Evolutionary conservation across 2,113 vertebrate genomes (phyloP).

Genomic region (Sturnira hondurensis): DNA sequence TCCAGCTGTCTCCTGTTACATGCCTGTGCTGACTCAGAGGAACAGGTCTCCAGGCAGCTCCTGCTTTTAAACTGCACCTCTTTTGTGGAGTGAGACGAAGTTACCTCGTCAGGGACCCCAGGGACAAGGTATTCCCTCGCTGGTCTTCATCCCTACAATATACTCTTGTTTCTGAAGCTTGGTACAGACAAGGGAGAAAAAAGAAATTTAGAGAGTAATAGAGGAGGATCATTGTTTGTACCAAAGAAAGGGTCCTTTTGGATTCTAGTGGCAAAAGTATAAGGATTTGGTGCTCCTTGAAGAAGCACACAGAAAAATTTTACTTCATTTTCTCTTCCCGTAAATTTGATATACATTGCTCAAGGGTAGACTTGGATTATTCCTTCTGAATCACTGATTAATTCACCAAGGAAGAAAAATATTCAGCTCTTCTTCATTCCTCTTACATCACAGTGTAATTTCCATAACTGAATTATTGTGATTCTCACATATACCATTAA

Average conservation of each 20-base stretch:
- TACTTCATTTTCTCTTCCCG: not conserved
- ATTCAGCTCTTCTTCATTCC: not conserved
- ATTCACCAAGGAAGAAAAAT: not conserved
- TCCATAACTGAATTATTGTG: constrained; percentile 28
- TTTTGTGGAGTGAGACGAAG: not conserved
- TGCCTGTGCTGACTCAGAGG: not conserved
- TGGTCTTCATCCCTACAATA: not conserved
- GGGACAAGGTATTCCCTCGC: not conserved
- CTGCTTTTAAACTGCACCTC: not conserved
- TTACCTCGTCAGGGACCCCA: not conserved
- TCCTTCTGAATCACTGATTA: constrained; percentile 27
- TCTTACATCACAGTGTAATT: not conserved
- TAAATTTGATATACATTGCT: constrained; percentile 32
- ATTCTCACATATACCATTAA: constrained; percentile 20
- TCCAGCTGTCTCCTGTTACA: not conserved
- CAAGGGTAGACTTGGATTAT: not conserved
- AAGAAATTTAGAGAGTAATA: not conserved
- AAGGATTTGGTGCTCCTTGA: not conserved
- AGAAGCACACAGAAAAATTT: not conserved
- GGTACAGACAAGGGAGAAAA: not conserved
- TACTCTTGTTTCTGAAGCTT: not conserved
- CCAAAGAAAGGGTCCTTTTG: not conserved
- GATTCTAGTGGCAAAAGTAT: not conserved
- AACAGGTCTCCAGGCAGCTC: not conserved
- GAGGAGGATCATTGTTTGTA: not conserved